Evolutionary conservation across 2,888 invertebrate species (phyloP).

Genomic region (Amphipoea lucens): DNA sequence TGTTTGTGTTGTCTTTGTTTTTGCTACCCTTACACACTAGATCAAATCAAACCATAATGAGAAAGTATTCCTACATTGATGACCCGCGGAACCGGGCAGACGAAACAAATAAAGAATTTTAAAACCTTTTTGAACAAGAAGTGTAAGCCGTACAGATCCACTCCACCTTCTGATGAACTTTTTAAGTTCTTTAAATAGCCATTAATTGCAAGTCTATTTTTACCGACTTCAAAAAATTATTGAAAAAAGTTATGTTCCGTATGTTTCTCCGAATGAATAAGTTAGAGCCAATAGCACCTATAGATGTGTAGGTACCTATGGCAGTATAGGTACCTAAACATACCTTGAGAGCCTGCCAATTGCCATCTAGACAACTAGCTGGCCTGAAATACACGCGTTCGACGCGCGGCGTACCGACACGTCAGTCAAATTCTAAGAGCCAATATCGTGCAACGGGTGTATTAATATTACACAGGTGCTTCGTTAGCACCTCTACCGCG

Average conservation of each 20-base stretch:
- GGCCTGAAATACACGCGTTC: neutral
- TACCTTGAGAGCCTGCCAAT: neutral
- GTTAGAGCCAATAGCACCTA: neutral
- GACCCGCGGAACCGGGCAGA: no score
- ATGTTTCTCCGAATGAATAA: neutral
- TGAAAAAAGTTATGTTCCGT: neutral
- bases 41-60: neutral
- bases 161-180: neutral
- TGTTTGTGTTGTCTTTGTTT: conserved; percentile 41
- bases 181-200: neutral
- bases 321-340: neutral
- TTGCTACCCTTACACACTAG: neutral
- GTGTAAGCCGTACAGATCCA: neutral
- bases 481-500: neutral
- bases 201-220: neutral
- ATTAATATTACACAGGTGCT: neutral
- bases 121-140: neutral
- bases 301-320: no score
- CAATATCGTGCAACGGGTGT: neutral
- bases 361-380: neutral
- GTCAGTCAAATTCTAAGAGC: neutral
- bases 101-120: neutral
- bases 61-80: neutral
- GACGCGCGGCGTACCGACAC: neutral
- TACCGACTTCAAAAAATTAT: no score